phyloP scores from a whole-genome alignment of 2,888 invertebrate genomes.

The Ctena decussata region DNA sequence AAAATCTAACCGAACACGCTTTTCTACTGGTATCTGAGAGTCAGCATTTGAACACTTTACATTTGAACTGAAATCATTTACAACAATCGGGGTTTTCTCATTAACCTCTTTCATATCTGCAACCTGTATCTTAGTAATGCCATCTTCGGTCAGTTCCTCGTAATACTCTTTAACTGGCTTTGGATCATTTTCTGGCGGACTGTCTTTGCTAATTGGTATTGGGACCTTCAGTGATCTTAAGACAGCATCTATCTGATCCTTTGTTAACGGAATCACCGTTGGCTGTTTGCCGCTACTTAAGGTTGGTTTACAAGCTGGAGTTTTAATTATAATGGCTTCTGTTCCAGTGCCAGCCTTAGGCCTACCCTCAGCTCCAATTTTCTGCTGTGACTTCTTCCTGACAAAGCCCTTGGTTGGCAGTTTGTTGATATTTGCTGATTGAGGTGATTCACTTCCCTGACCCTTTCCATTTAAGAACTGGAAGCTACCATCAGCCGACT shows the following conservation, averaged over 20 bases:
- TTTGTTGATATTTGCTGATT: background rate
- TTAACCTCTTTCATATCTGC: slow-evolving; percentile 57
- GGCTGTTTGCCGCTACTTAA: slow-evolving; percentile 60
- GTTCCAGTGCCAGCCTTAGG: slow-evolving; percentile 7
- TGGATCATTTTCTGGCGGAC: slow-evolving; percentile 11
- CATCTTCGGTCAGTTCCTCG: slow-evolving; percentile 30
- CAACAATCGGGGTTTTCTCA: slow-evolving; percentile 65
- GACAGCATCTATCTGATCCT: slow-evolving; percentile 79
- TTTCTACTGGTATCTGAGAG: slow-evolving; percentile 64
- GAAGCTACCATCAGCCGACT: slow-evolving; percentile 17
- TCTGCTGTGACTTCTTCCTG: slow-evolving; percentile 40
- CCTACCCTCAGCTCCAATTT: background rate
- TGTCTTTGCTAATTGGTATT: slow-evolving; percentile 13
- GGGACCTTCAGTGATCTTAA: slow-evolving; percentile 76
- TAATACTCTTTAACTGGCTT: slow-evolving; percentile 42
- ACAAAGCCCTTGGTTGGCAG: slow-evolving; percentile 65
- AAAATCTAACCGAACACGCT: slow-evolving; percentile 72
- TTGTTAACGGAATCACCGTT: slow-evolving; percentile 75
- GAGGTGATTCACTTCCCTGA: background rate
- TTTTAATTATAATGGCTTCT: slow-evolving; percentile 69
- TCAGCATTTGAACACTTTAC: slow-evolving; percentile 49
- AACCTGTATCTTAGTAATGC: background rate
- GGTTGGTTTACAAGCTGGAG: slow-evolving; percentile 41
- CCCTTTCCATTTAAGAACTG: slow-evolving; percentile 5
- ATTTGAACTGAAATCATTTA: slow-evolving; percentile 31